Evolutionary conservation across 2,797 vertebrate genomes (phyloP).

Genomic region (Salmo trutta): DNA sequence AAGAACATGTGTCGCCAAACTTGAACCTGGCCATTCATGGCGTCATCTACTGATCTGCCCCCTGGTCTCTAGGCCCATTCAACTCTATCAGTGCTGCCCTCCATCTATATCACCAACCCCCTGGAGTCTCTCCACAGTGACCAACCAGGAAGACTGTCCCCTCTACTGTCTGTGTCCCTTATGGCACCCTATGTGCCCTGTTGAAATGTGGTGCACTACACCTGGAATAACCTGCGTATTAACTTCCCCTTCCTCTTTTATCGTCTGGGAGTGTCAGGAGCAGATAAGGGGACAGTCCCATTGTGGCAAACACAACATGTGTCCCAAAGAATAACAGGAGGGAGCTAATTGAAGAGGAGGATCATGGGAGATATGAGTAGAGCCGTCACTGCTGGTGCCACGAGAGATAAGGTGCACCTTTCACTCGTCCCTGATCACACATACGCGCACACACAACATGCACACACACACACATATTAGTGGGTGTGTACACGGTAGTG

Average conservation of each 20-base stretch:
- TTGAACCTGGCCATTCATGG: constrained; percentile 34
- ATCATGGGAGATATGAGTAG: background rate
- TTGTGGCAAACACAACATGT: background rate
- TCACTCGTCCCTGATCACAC: background rate
- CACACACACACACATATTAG: background rate
- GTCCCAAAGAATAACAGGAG: background rate
- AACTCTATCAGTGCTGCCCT: background rate
- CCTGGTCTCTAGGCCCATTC: background rate
- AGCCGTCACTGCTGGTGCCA: background rate
- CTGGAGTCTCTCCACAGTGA: no score
- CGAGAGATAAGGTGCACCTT: background rate
- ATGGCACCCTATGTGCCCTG: no score
- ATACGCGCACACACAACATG: background rate
- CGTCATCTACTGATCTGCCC: background rate
- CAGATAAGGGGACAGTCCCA: constrained; percentile 9
- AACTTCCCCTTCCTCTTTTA: background rate
- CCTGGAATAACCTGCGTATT: background rate
- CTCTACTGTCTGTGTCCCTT: no score
- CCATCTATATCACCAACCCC: background rate
- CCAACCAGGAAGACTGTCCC: no score
- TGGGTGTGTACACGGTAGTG: background rate
- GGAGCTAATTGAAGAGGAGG: constrained; percentile 17
- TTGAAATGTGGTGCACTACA: no score
- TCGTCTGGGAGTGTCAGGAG: background rate
- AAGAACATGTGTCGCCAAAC: constrained; percentile 28